These are phyloP conservation scores for Noctua janthe DNA, from an alignment of 2,888 invertebrate genomes.

Conservation along the genomic window DNA sequence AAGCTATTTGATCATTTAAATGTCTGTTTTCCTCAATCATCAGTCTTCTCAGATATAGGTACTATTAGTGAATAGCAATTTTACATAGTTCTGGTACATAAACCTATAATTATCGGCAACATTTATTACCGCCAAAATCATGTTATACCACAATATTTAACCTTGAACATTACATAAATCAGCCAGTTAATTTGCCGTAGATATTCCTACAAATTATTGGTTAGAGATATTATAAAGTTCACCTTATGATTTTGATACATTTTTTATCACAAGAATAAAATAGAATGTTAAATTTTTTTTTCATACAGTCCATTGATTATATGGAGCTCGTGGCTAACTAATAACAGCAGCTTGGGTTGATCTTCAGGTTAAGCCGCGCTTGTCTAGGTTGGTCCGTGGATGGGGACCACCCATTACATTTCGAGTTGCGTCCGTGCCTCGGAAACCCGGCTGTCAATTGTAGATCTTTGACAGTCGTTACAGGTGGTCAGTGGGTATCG, in stretches of 20 bases:
- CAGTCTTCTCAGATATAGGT: neutral
- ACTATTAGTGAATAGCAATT: neutral
- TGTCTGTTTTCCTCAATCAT: neutral
- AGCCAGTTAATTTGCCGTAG: neutral
- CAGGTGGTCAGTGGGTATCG: neutral
- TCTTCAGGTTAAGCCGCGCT: no score
- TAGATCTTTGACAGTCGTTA: no score
- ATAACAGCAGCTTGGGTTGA: neutral
- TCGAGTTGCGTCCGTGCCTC: no score
- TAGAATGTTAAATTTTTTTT: no score
- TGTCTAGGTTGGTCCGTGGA: no score
- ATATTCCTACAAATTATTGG: neutral
- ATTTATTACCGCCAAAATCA: neutral
- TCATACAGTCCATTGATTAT: no score
- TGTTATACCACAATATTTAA: neutral
- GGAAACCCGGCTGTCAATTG: no score
- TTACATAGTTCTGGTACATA: neutral
- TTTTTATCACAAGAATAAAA: neutral
- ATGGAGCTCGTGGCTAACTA: accelerated
- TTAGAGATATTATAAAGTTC: neutral
- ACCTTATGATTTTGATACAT: conserved; percentile 3
- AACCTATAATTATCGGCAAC: conserved; percentile 15
- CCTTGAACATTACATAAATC: conserved; percentile 7
- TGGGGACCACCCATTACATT: no score
- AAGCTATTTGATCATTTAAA: neutral